Evolutionary conservation across 2,113 vertebrate genomes (phyloP).

Genomic region (Sinosuthora webbiana): DNA sequence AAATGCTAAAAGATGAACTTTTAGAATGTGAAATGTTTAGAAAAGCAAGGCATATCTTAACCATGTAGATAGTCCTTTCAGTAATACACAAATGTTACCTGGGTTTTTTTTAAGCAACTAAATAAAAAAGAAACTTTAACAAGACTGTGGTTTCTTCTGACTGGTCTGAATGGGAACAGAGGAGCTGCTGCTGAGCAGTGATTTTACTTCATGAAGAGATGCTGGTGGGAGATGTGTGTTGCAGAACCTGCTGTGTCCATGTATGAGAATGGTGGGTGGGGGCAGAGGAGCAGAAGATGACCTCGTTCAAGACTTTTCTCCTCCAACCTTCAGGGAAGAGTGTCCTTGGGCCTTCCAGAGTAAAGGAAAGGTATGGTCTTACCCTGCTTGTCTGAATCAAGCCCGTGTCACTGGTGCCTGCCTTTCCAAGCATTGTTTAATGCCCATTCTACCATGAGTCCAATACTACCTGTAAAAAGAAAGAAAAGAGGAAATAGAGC

Average conservation of each 20-base stretch:
- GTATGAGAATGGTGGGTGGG: background rate
- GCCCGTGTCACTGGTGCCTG: background rate
- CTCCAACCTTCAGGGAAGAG: background rate
- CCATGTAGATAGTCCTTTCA: background rate
- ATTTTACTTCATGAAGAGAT: background rate
- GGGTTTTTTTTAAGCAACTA: background rate
- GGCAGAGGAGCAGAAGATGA: background rate
- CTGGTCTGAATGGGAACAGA: background rate
- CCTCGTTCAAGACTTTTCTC: background rate
- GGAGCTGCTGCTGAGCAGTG: background rate
- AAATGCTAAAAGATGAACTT: background rate
- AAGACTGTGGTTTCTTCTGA: background rate
- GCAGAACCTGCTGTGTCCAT: background rate
- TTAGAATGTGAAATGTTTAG: background rate
- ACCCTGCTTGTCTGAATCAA: background rate
- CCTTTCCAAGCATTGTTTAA: background rate
- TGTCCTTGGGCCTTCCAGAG: background rate
- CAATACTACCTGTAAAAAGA: background rate
- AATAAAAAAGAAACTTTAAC: background rate
- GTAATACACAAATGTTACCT: background rate
- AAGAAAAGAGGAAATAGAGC: background rate
- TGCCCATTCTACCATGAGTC: rapidly evolving
- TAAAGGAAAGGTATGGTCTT: background rate
- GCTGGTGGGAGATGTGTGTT: background rate
- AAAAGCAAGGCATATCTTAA: background rate